Percentiles rank a stretch among this genome's conserved stretches.
phyloP scores from a whole-genome alignment of 2,797 vertebrate genomes.

The Hippocampus kuda region DNA sequence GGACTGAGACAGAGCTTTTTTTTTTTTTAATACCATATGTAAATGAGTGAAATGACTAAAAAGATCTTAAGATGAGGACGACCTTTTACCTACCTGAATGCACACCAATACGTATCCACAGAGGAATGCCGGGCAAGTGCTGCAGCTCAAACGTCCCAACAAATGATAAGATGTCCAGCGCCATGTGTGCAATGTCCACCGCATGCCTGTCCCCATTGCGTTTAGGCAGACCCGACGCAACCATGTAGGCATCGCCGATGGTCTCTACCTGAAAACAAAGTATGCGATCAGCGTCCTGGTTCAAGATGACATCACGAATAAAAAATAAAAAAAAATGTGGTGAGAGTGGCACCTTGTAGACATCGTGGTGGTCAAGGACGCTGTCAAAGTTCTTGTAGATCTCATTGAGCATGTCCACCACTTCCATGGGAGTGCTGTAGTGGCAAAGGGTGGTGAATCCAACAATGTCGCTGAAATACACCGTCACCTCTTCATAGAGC shows the following conservation, averaged over 20 bases:
- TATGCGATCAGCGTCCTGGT: background rate
- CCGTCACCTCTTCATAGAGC: slow-evolving; percentile 88
- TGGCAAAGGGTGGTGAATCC: slow-evolving; percentile 95
- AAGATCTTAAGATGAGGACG: too few species aligned
- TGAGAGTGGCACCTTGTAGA: slow-evolving; percentile 80
- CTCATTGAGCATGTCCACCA: slow-evolving; percentile 96
- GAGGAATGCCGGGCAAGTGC: slow-evolving; percentile 86
- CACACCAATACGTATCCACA: slow-evolving; percentile 95
- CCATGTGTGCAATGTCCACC: slow-evolving; percentile 90
- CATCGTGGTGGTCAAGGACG: slow-evolving; percentile 91
- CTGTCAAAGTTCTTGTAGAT: slow-evolving; percentile 96
- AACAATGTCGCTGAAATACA: slow-evolving; percentile 98
- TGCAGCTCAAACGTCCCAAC: slow-evolving; percentile 85
- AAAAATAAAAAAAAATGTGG: background rate
- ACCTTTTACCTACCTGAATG: slow-evolving; percentile 88
- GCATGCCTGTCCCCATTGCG: slow-evolving; percentile 89
- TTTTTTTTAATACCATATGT: too few species aligned
- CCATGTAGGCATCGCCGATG: slow-evolving; percentile 96
- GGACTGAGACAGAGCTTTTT: too few species aligned
- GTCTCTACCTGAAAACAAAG: slow-evolving; percentile 79
- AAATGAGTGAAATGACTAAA: too few species aligned
- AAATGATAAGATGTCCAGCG: slow-evolving; percentile 88
- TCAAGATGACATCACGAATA: background rate
- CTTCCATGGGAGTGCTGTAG: slow-evolving; percentile 96
- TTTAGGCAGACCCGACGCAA: slow-evolving; percentile 87